phyloP scores from a whole-genome alignment of 2,797 vertebrate genomes.

The Leptatherina wallacei region DNA sequence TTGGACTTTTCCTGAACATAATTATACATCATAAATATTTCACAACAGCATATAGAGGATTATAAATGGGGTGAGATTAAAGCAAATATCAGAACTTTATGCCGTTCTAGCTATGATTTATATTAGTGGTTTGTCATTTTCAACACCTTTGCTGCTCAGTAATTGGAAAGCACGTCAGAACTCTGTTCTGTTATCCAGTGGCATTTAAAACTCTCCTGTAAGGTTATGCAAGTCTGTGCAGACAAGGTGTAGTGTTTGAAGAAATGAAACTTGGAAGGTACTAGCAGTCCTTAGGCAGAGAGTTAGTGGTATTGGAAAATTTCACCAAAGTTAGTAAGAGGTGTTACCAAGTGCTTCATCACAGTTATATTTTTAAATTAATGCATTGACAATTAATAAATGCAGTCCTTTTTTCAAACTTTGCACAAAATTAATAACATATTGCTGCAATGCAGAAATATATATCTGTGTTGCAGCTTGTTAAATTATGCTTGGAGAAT shows the following conservation, averaged over 20 bases:
- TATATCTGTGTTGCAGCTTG: not conserved
- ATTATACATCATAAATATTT: not conserved
- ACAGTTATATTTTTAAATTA: not conserved
- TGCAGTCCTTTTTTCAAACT: not conserved
- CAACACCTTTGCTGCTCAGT: constrained; percentile 17
- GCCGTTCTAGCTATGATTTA: constrained; percentile 14
- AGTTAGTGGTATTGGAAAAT: not conserved
- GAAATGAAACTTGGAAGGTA: constrained; percentile 10
- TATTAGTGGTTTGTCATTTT: constrained; percentile 27
- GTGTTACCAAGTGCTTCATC: not conserved
- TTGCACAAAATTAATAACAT: not conserved
- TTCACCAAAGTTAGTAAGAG: not conserved
- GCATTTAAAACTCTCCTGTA: constrained; percentile 50
- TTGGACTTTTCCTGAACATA: not conserved
- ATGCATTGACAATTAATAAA: not conserved
- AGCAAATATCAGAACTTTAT: not conserved
- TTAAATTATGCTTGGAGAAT: not conserved
- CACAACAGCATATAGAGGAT: not conserved
- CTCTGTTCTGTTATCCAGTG: constrained; percentile 28
- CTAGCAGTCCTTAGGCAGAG: constrained; percentile 5
- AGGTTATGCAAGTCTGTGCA: constrained; percentile 13
- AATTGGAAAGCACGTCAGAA: constrained; percentile 9
- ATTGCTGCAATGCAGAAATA: not conserved
- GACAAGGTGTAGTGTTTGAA: constrained; percentile 4
- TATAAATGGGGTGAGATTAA: no score